Percentiles rank a stretch among this genome's conserved stretches.
phyloP scores from a whole-genome alignment of 2,888 invertebrate species.

The Dichetophora obliterata region DNA sequence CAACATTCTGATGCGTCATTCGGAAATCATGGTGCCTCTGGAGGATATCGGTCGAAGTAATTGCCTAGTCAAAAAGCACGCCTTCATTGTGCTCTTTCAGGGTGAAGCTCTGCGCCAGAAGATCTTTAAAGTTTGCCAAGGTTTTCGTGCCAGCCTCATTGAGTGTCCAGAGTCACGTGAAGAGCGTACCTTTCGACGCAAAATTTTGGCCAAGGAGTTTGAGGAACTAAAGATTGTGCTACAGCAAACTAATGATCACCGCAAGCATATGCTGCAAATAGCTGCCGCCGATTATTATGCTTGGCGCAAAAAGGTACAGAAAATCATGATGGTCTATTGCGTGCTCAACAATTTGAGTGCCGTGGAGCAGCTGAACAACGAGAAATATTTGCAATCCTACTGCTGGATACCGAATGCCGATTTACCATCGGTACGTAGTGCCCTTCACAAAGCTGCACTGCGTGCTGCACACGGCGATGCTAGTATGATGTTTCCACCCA shows the following conservation, averaged over 20 bases:
- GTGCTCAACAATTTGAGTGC: constrained; percentile 90
- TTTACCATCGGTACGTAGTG: constrained; percentile 78
- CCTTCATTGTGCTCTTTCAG: constrained; percentile 83
- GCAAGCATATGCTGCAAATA: constrained; percentile 76
- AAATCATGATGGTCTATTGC: constrained; percentile 90
- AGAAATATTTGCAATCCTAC: constrained; percentile 87
- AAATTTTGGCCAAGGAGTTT: constrained; percentile 80
- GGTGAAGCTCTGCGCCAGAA: constrained; percentile 83
- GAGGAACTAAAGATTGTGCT: constrained; percentile 81
- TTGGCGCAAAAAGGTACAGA: constrained; percentile 83
- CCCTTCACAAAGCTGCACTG: constrained; percentile 83
- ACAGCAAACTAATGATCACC: constrained; percentile 82
- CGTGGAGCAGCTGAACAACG: constrained; percentile 77
- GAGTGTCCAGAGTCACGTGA: constrained; percentile 83
- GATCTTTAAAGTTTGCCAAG: constrained; percentile 86
- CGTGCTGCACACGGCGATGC: constrained; percentile 80
- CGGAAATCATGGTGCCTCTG: constrained; percentile 87
- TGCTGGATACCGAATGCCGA: constrained; percentile 86
- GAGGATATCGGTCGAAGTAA: constrained; percentile 73
- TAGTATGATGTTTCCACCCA: constrained; percentile 76
- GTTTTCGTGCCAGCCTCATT: constrained; percentile 85
- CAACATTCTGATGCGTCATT: constrained; percentile 92
- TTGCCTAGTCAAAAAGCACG: constrained; percentile 76
- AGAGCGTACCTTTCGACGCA: constrained; percentile 81
- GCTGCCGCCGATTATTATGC: constrained; percentile 66